phyloP scores from a whole-genome alignment of 2,797 vertebrate species.

The Cynodonichthys magdalenae region DNA sequence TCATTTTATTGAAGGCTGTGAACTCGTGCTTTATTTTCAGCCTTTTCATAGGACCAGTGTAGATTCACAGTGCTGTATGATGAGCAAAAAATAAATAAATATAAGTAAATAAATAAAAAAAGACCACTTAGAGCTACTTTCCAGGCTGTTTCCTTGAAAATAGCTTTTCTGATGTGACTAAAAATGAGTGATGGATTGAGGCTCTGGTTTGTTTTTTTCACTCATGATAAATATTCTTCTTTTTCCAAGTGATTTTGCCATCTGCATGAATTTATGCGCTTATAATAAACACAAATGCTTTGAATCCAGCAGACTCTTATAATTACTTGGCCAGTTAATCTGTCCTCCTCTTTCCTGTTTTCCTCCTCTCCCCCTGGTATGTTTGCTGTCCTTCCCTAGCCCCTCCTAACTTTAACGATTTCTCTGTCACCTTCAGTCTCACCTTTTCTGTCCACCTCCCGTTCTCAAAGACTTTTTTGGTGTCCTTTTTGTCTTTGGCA shows the following conservation, averaged over 20 bases:
- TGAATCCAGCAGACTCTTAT: constrained; percentile 24
- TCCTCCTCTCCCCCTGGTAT: constrained; percentile 2
- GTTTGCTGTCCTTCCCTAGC: background rate
- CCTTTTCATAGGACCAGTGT: background rate
- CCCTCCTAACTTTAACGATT: constrained; percentile 47
- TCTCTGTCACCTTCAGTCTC: constrained; percentile 27
- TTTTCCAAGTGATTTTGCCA: constrained; percentile 26
- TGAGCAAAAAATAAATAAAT: constrained; percentile 5
- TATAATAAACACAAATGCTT: constrained; percentile 48
- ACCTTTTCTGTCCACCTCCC: constrained; percentile 29
- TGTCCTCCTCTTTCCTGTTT: constrained; percentile 12
- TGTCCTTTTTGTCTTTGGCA: constrained; percentile 80
- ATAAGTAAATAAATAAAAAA: background rate
- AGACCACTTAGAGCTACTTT: background rate
- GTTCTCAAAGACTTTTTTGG: constrained; percentile 32
- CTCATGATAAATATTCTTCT: constrained; percentile 18
- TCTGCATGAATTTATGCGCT: constrained; percentile 32
- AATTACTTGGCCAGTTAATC: constrained; percentile 14
- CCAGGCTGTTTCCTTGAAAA: background rate
- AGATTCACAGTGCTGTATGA: constrained; percentile 2
- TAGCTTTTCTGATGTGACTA: constrained; percentile 10
- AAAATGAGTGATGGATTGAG: constrained; percentile 35
- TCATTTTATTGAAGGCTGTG: constrained; percentile 18
- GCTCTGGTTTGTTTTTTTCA: constrained; percentile 6
- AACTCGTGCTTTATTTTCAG: constrained; percentile 5